Conservation (phyloP, 2,113 vertebrate species). For the Pelecanoides urinatrix region DNA sequence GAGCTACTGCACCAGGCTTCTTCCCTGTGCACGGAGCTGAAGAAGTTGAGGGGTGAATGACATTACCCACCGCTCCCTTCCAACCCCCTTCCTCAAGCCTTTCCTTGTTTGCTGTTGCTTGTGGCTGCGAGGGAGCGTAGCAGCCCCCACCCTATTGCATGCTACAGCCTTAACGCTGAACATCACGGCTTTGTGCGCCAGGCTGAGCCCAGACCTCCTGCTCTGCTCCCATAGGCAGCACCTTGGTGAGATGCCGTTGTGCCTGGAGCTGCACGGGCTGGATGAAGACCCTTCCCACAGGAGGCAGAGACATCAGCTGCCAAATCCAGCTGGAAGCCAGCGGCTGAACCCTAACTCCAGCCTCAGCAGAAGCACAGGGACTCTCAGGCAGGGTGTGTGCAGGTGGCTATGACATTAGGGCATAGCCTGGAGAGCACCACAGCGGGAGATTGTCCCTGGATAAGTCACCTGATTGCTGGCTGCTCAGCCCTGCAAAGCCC, state of each 20-base stretch:
- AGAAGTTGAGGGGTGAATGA: neutral
- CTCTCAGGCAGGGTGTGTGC: neutral
- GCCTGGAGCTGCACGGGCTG: neutral
- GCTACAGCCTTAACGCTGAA: neutral
- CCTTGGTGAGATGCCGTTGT: neutral
- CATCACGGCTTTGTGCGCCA: neutral
- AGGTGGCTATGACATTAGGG: neutral
- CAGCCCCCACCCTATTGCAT: neutral
- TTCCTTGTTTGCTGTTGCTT: neutral
- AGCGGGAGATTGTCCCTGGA: neutral
- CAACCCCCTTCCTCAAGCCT: neutral
- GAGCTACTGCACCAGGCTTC: neutral
- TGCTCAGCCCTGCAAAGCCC: neutral
- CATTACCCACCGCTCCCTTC: neutral
- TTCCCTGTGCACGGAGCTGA: neutral
- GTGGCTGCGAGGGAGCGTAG: neutral
- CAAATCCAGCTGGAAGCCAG: neutral
- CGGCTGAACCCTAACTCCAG: neutral
- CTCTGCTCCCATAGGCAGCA: neutral
- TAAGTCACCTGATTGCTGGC: neutral
- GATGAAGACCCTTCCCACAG: neutral
- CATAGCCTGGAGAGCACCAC: neutral
- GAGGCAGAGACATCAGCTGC: neutral
- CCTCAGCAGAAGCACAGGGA: neutral
- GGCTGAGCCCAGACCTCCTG: neutral